A percentile compares a stretch with the other conserved stretches of the same genome.
Conservation (phyloP, 1,140 invertebrate species). For the Heliconius melpomene region DNA sequence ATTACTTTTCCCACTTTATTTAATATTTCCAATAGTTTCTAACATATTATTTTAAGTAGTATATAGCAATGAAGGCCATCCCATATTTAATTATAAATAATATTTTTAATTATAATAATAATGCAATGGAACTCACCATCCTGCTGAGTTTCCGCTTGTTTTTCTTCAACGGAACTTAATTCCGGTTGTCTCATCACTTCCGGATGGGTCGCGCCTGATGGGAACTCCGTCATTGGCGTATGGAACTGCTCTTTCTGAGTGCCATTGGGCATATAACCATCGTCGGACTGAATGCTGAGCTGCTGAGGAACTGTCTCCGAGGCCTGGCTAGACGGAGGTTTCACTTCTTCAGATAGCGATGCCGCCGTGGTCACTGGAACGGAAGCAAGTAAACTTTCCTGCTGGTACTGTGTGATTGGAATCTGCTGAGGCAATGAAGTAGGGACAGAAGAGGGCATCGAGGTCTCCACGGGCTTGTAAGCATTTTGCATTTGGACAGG, state of each 20-base stretch:
- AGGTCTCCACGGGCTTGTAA: slow-evolving; percentile 44
- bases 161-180: slow-evolving; percentile 65
- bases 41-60: no score
- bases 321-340: slow-evolving; percentile 29
- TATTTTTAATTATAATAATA: background rate
- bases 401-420: slow-evolving; percentile 42
- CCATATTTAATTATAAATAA: no score
- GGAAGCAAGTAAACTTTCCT: slow-evolving; percentile 30
- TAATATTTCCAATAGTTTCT: no score
- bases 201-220: slow-evolving; percentile 51
- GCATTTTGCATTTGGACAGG: slow-evolving; percentile 56
- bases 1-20: no score
- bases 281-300: slow-evolving; percentile 57
- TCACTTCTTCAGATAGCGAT: slow-evolving; percentile 26
- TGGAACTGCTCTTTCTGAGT: slow-evolving; percentile 67
- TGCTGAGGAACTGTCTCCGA: slow-evolving; percentile 56
- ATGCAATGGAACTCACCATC: slow-evolving; percentile 54
- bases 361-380: slow-evolving; percentile 29
- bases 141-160: slow-evolving; percentile 55
- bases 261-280: slow-evolving; percentile 50
- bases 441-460: slow-evolving; percentile 48
- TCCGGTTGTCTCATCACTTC: slow-evolving; percentile 62
- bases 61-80: no score
- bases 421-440: slow-evolving; percentile 48
- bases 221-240: slow-evolving; percentile 70